Evolutionary conservation across 1,140 invertebrate genomes (phyloP).

Genomic region (Temnothorax longispinosus): DNA sequence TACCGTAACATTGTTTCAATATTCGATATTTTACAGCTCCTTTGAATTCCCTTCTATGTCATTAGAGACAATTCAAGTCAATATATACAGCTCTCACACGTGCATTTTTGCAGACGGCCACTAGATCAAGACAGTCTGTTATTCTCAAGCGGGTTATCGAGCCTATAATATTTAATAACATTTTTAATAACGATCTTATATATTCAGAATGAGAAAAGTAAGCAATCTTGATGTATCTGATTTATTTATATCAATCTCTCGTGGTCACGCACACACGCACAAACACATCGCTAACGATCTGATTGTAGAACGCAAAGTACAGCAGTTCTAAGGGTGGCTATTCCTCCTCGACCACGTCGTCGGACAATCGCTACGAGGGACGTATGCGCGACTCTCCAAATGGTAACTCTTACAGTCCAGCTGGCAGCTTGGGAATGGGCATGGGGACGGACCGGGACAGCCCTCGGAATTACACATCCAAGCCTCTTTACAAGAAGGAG

Average conservation of each 20-base stretch:
- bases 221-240: not conserved
- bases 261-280: not conserved
- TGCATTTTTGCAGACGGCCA: not conserved
- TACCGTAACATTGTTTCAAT: not conserved
- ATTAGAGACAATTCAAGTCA: not conserved
- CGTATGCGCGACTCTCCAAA: slow-evolving; percentile 91
- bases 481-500: slow-evolving; percentile 95
- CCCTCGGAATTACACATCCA: slow-evolving; percentile 89
- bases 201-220: slow-evolving; percentile 27
- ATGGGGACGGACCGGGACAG: slow-evolving; percentile 89
- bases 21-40: not conserved
- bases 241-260: slow-evolving; percentile 10
- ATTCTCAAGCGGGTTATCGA: not conserved
- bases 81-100: not conserved
- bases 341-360: slow-evolving; percentile 85
- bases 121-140: slow-evolving; percentile 10
- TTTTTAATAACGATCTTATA: slow-evolving; percentile 16
- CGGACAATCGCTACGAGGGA: slow-evolving; percentile 87
- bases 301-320: slow-evolving; percentile 91
- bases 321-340: slow-evolving; percentile 90
- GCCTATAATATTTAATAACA: slow-evolving; percentile 13
- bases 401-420: slow-evolving; percentile 91
- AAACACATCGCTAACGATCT: slow-evolving; percentile 18
- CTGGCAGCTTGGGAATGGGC: slow-evolving; percentile 86
- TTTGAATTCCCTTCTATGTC: not conserved